Evolutionary conservation across 37 sponge, comb jelly and placozoan species (phyloP), one percentile per base, ranked within the genome.

Genomic region (Hormiphora californensis): DNA sequence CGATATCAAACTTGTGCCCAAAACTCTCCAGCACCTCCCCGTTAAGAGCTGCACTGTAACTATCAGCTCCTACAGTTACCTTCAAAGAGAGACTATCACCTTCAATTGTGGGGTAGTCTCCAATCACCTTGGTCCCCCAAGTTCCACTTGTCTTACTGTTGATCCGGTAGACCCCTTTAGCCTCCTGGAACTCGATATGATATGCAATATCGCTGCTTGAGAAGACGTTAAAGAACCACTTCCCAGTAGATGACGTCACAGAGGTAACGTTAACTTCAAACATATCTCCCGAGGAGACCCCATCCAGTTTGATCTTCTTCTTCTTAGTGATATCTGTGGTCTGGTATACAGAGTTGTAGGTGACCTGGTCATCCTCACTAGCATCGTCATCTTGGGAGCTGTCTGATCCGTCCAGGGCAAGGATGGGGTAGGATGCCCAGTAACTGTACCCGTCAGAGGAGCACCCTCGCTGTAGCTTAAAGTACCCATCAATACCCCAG

Each of bases 351-450:
- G 61, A 57, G n/a, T n/a, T n/a, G n/a, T n/a, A n/a, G n/a, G n/a
- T n/a, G n/a, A n/a, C n/a, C n/a, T n/a, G n/a, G 61, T 25, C 30
- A 5, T 57, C 61, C 61, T 57, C 61, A 5, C 30, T 57, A 57
- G 61, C 30, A 57, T 57, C 61, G 21, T 57, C 61, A 57, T n/a
- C n/a, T n/a, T n/a, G n/a, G n/a, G n/a, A n/a, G n/a, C 61, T 57
- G 30, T 30, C 61, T 28, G 30, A 25, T 57, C 61, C 61, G 27
- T 30, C 27, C n/a, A 30, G 27, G 30, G 27, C 61, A 28, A 57
- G n/a, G 61, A 28, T 28, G 9, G 61, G 61, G 61, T 57, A 57
- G 61, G 61, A 57, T 5, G 61, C 61, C 61, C 61, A 57, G 61
- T 57, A 57, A 4, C 30, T 28, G 61, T 57, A 57, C 61, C 61